Percentiles rank a stretch among this genome's conserved stretches.
Evolutionary conservation across 2,888 invertebrate species (phyloP).

Genomic region (Gandaritis pyraliata): DNA sequence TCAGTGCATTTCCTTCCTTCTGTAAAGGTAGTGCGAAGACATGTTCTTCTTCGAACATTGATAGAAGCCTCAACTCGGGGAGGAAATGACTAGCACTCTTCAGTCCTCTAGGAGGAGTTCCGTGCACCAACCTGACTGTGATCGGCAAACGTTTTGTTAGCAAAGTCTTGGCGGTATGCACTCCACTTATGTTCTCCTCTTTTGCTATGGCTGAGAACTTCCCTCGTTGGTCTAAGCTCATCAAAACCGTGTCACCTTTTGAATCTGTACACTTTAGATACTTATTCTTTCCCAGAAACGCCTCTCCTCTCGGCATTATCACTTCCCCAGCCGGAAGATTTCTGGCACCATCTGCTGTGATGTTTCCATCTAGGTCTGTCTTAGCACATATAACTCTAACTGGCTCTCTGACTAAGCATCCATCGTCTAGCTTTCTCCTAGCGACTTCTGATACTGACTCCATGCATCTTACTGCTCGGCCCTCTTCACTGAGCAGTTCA

Average conservation of each 20-base stretch:
- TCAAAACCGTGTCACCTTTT: slow-evolving; percentile 92
- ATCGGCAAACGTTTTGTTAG: slow-evolving; percentile 95
- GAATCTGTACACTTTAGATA: slow-evolving; percentile 94
- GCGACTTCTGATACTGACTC: slow-evolving; percentile 94
- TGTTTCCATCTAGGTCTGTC: slow-evolving; percentile 85
- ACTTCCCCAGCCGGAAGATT: slow-evolving; percentile 93
- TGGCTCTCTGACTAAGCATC: slow-evolving; percentile 92
- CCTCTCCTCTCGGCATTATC: slow-evolving; percentile 90
- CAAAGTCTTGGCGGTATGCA: slow-evolving; percentile 95
- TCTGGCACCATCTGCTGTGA: slow-evolving; percentile 88
- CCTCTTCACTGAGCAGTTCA: slow-evolving; percentile 97
- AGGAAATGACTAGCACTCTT: slow-evolving; percentile 93
- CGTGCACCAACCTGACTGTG: slow-evolving; percentile 96
- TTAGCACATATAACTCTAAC: slow-evolving; percentile 88
- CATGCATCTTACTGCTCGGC: slow-evolving; percentile 94
- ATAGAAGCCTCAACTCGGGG: slow-evolving; percentile 92
- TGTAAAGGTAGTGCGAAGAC: slow-evolving; percentile 93
- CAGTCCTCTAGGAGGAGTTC: slow-evolving; percentile 92
- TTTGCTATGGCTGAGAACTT: slow-evolving; percentile 96
- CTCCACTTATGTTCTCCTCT: slow-evolving; percentile 97
- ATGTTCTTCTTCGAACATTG: slow-evolving; percentile 94
- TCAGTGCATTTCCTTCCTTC: slow-evolving; percentile 90
- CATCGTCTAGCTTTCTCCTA: slow-evolving; percentile 88
- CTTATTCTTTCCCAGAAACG: slow-evolving; percentile 88
- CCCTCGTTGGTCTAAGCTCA: slow-evolving; percentile 94